Evolutionary conservation across 2,888 invertebrate species (phyloP), one percentile per base, ranked within the genome.

Genomic region (Diogma glabrata): DNA sequence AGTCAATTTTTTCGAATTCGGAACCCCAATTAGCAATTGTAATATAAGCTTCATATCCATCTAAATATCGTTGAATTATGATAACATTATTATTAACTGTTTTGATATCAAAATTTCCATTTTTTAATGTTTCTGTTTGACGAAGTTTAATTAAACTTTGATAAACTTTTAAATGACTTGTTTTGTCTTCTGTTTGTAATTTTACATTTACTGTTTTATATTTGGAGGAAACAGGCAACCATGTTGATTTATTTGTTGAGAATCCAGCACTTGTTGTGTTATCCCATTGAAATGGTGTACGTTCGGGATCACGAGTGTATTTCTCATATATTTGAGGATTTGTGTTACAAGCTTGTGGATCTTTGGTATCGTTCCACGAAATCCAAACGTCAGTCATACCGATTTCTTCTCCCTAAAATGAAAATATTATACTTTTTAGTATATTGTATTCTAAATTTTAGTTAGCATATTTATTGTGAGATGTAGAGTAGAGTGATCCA

Each of bases 401-500:
- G 50, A 91, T 75, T 64, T 91, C 90, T 63, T 91, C 89, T 1
- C 90, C 91, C 70, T 88, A 76, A 14, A 48, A 33, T 23, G 8
- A n/a, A 47, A n/a, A n/a, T n/a, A n/a, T n/a, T n/a, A n/a, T n/a
- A n/a, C n/a, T n/a, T n/a, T n/a, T n/a, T n/a, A n/a, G n/a, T n/a
- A n/a, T n/a, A n/a, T n/a, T n/a, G n/a, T n/a, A n/a, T n/a, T n/a
- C n/a, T n/a, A n/a, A n/a, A n/a, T n/a, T n/a, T n/a, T n/a, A n/a
- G n/a, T n/a, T n/a, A n/a, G n/a, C n/a, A n/a, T n/a, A n/a, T n/a
- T n/a, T n/a, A n/a, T n/a, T n/a, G n/a, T n/a, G n/a, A n/a, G n/a
- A n/a, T n/a, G n/a, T n/a, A n/a, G n/a, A n/a, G n/a, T n/a, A n/a
- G n/a, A n/a, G n/a, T n/a, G n/a, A n/a, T n/a, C n/a, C n/a, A n/a